Evolutionary conservation across 2,888 invertebrate genomes (phyloP).

Genomic region (Polylopha cassiicola): DNA sequence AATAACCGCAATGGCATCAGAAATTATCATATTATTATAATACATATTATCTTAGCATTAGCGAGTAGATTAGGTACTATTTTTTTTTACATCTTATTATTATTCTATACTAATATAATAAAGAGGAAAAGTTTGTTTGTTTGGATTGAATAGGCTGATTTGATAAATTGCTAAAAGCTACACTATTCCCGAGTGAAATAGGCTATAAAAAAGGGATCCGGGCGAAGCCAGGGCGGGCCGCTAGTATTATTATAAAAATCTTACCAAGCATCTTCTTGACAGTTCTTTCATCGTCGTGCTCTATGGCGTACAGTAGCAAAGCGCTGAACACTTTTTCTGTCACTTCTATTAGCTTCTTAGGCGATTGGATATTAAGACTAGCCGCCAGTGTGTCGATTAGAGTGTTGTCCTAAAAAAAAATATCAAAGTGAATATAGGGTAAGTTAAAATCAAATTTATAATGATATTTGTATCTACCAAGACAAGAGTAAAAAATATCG

Average conservation of each 20-base stretch:
- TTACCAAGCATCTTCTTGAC: conserved; percentile 60
- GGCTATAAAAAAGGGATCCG: too few relatives aligned
- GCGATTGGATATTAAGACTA: conserved; percentile 74
- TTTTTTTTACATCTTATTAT: too few relatives aligned
- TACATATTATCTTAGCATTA: too few relatives aligned
- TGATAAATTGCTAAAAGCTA: too few relatives aligned
- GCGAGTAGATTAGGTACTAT: too few relatives aligned
- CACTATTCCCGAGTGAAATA: too few relatives aligned
- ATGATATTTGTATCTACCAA: too few relatives aligned
- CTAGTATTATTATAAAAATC: conserved; percentile 18
- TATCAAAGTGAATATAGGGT: background rate
- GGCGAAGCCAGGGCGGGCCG: too few relatives aligned
- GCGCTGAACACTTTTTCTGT: conserved; percentile 61
- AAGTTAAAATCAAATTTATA: background rate
- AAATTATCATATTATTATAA: too few relatives aligned
- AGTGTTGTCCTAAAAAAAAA: conserved; percentile 58
- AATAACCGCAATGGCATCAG: too few relatives aligned
- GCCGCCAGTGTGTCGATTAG: conserved; percentile 75
- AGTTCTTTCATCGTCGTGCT: conserved; percentile 48
- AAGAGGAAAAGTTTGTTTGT: background rate
- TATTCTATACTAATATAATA: background rate
- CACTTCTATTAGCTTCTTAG: conserved; percentile 57
- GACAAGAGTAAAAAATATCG: background rate
- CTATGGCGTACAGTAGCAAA: conserved; percentile 58
- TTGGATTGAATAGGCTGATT: too few relatives aligned